Conservation (phyloP, 2,113 vertebrate genomes). For the Pelecanus crispus region DNA sequence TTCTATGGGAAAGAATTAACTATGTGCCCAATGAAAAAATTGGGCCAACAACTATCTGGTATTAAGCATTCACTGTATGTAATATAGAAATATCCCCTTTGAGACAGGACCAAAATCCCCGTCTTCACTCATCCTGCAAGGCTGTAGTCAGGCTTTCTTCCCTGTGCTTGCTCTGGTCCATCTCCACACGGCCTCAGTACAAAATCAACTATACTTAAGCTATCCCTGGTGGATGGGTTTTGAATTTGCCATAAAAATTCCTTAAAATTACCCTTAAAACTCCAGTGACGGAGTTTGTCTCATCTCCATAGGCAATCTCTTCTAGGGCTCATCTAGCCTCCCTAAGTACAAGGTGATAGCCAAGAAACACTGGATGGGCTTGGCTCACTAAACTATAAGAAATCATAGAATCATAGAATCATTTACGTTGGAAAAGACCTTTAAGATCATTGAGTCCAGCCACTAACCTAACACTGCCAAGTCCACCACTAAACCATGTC, state of each 20-base stretch:
- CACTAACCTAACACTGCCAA: too few relatives aligned
- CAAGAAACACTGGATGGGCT: background rate
- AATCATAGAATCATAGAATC: background rate
- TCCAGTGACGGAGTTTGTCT: background rate
- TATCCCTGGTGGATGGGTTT: background rate
- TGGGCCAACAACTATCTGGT: background rate
- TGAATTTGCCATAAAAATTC: background rate
- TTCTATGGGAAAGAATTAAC: background rate
- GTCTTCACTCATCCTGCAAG: background rate
- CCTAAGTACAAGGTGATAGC: background rate
- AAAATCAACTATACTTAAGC: background rate
- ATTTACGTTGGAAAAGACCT: too few relatives aligned
- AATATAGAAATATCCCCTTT: background rate
- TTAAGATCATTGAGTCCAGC: too few relatives aligned
- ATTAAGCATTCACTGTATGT: background rate
- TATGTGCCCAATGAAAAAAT: background rate
- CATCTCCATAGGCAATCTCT: background rate
- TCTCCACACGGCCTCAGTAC: background rate
- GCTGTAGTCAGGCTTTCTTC: background rate
- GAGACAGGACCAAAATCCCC: background rate
- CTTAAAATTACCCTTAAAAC: background rate
- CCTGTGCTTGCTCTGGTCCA: background rate
- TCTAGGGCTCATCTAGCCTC: background rate
- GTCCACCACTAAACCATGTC: too few relatives aligned
- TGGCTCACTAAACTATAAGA: background rate